A percentile compares a stretch with the other conserved stretches of the same genome.
Conservation (phyloP, 2,888 invertebrate genomes). For the Helleia helle region DNA sequence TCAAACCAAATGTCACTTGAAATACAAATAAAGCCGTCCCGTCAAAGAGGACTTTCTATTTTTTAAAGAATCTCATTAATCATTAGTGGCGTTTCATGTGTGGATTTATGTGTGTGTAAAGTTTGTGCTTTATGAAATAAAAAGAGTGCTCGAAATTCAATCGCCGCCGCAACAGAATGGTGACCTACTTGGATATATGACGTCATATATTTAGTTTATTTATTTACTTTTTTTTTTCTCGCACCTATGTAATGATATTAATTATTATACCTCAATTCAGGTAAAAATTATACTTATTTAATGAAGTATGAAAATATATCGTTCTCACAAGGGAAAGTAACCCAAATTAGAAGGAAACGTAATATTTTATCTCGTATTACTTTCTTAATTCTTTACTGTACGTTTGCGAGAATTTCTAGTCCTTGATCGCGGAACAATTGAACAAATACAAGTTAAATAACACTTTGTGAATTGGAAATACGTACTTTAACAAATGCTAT, state of each 20-base stretch:
- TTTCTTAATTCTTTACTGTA: too few relatives aligned
- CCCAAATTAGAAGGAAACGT: background rate
- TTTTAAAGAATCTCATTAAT: conserved; percentile 12
- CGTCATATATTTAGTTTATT: conserved; percentile 22
- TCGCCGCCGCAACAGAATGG: conserved; percentile 13
- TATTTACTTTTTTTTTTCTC: conserved; percentile 13
- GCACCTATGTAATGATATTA: background rate
- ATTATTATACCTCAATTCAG: too few relatives aligned
- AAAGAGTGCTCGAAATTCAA: conserved; percentile 13
- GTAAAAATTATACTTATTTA: too few relatives aligned
- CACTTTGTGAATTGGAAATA: too few relatives aligned
- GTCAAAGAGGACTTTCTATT: background rate
- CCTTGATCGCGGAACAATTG: background rate
- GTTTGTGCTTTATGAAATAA: conserved; percentile 9
- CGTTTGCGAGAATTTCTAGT: background rate
- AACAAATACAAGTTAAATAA: background rate
- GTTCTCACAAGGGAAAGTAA: background rate
- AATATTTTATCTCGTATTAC: too few relatives aligned
- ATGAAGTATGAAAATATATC: too few relatives aligned
- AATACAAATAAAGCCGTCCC: conserved; percentile 32
- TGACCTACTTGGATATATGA: conserved; percentile 22
- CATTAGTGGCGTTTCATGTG: conserved; percentile 13
- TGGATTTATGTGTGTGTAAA: conserved; percentile 9
- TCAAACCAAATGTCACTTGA: conserved; percentile 34
- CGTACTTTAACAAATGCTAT: too few relatives aligned